Conservation (phyloP, 2,797 vertebrate species). For the Alosa sapidissima region DNA sequence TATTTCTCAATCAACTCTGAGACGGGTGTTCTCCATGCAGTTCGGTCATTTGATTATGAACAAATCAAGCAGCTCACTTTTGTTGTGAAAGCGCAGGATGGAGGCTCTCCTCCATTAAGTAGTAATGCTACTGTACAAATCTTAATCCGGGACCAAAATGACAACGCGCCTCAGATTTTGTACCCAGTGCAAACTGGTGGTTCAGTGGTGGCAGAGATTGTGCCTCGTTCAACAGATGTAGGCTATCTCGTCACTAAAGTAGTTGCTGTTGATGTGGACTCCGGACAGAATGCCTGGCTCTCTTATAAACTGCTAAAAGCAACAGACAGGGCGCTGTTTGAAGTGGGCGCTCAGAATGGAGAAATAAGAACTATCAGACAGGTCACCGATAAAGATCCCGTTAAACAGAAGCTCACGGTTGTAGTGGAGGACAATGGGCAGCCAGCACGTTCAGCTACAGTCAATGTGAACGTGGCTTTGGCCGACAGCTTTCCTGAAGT, state of each 20-base stretch:
- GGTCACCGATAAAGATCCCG: slow-evolving; percentile 63
- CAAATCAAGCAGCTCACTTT: background rate
- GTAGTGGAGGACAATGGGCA: slow-evolving; percentile 67
- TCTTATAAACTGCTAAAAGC: slow-evolving; percentile 39
- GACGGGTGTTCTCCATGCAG: slow-evolving; percentile 36
- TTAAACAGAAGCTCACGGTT: slow-evolving; percentile 62
- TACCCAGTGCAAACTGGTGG: slow-evolving; percentile 51
- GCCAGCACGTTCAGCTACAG: slow-evolving; percentile 61
- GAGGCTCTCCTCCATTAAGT: slow-evolving; percentile 18
- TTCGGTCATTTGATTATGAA: slow-evolving; percentile 39
- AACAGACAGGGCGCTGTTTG: slow-evolving; percentile 64
- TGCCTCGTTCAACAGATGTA: slow-evolving; percentile 50
- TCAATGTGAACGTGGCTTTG: slow-evolving; percentile 58
- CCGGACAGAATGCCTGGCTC: slow-evolving; percentile 64
- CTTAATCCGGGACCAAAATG: slow-evolving; percentile 58
- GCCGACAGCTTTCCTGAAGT: slow-evolving; percentile 44
- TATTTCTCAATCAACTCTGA: slow-evolving; percentile 34
- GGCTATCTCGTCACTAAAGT: slow-evolving; percentile 64
- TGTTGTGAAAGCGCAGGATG: slow-evolving; percentile 10
- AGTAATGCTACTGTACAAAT: slow-evolving; percentile 41
- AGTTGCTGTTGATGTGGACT: slow-evolving; percentile 56
- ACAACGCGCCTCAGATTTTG: slow-evolving; percentile 59
- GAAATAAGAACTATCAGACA: slow-evolving; percentile 67
- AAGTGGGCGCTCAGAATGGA: slow-evolving; percentile 66
- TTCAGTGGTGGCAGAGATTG: slow-evolving; percentile 46